phyloP scores from a whole-genome alignment of 2,113 vertebrate species.

The Nesogale talazaci region DNA sequence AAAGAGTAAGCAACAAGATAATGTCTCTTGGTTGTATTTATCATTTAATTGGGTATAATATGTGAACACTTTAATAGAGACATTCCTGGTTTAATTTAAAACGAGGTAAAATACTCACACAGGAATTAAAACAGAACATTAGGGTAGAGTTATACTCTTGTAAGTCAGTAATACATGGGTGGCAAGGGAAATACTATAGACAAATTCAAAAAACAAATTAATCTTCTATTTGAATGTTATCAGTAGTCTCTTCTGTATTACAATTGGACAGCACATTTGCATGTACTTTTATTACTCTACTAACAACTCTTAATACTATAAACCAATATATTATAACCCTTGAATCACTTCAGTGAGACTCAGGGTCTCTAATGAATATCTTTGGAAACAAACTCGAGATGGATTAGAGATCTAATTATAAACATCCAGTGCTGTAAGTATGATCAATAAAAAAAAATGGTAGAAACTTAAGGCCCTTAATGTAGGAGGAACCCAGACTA shows the following conservation, averaged over 20 bases:
- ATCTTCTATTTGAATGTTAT: slow-evolving; percentile 3
- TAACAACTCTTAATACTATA: slow-evolving; percentile 1
- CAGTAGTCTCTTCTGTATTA: not conserved
- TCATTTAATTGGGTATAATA: slow-evolving; percentile 33
- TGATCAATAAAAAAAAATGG: too few species aligned
- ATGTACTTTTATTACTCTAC: not conserved
- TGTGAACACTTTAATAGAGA: slow-evolving; percentile 45
- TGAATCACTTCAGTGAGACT: not conserved
- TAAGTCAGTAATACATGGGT: not conserved
- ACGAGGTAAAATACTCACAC: slow-evolving; percentile 11
- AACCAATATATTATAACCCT: not conserved
- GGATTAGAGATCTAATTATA: too few species aligned
- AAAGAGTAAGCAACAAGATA: not conserved
- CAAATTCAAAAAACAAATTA: slow-evolving; percentile 59
- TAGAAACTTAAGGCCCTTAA: too few species aligned
- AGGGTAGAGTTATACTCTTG: not conserved
- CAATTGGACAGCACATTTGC: not conserved
- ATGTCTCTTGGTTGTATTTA: slow-evolving; percentile 4
- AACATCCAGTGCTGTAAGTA: too few species aligned
- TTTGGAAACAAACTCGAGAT: not conserved
- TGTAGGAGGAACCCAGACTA: too few species aligned
- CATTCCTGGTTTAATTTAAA: slow-evolving; percentile 50
- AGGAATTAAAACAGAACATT: slow-evolving; percentile 28
- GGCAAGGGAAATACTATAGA: not conserved
- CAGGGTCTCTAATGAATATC: not conserved